Evolutionary conservation across 2,888 invertebrate genomes (phyloP).

Genomic region (Eumacrocentrus americanus): DNA sequence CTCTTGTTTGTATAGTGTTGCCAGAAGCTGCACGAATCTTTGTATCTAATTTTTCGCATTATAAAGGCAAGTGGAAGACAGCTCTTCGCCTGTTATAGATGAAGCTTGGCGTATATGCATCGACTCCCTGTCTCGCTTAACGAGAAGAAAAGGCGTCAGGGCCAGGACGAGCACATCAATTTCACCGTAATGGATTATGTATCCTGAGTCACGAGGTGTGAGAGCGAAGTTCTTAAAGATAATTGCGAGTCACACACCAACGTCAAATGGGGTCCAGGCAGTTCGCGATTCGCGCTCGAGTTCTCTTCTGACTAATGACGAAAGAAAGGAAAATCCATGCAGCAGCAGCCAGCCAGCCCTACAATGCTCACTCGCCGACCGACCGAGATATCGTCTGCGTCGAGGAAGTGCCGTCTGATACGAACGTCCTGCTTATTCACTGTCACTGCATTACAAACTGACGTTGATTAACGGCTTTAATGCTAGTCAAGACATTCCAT

Average conservation of each 20-base stretch:
- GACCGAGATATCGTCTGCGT: constrained; percentile 51
- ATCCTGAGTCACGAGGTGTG: constrained; percentile 18
- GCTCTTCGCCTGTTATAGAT: neutral
- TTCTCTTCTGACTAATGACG: constrained; percentile 32
- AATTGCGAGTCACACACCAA: constrained; percentile 24
- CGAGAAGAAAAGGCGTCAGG: constrained; percentile 11
- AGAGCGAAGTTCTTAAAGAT: constrained; percentile 20
- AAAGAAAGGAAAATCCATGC: constrained; percentile 25
- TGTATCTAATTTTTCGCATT: neutral
- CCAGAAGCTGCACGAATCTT: neutral
- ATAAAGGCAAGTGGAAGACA: neutral
- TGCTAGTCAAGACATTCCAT: neutral
- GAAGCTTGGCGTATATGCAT: neutral
- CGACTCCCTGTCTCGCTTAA: constrained; percentile 7
- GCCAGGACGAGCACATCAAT: constrained; percentile 29
- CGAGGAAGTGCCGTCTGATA: constrained; percentile 59
- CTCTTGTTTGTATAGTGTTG: neutral
- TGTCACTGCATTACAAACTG: constrained; percentile 24
- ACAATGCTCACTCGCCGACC: constrained; percentile 22
- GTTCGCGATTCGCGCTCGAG: constrained; percentile 12
- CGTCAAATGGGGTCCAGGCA: constrained; percentile 7
- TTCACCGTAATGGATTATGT: constrained; percentile 28
- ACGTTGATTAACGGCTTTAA: constrained; percentile 21
- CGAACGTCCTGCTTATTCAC: constrained; percentile 60
- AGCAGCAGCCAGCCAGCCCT: constrained; percentile 5